A percentile compares a stretch with the other conserved stretches of the same genome.
Evolutionary conservation across 2,113 vertebrate species (phyloP).

Genomic region (Eulemur rufifrons): DNA sequence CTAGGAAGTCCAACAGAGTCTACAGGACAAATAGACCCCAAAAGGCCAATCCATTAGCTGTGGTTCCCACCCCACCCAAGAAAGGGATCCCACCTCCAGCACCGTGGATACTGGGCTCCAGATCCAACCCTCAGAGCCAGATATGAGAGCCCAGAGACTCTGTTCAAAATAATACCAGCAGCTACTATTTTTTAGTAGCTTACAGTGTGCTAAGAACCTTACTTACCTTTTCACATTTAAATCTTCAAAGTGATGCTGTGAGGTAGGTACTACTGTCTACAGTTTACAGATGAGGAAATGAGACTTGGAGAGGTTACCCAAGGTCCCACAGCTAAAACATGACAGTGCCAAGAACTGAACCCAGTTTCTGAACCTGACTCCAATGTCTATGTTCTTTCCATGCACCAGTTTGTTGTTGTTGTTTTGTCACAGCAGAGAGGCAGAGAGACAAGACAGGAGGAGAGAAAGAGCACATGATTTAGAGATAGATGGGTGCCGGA

Average conservation of each 20-base stretch:
- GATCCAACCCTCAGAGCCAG: neutral
- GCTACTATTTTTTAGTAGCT: constrained; percentile 8
- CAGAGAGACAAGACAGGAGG: neutral
- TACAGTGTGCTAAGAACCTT: neutral
- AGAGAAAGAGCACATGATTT: neutral
- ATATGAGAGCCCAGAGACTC: neutral
- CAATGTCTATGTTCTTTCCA: constrained; percentile 34
- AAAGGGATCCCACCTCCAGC: neutral
- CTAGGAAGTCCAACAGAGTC: neutral
- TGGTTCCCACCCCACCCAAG: neutral
- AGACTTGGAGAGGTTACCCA: constrained; percentile 11
- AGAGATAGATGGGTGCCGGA: neutral
- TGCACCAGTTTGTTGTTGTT: neutral
- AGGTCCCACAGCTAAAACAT: neutral
- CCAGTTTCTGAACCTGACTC: neutral
- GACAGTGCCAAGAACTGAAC: neutral
- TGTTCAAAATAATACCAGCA: neutral
- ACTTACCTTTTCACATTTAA: neutral
- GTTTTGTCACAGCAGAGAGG: constrained; percentile 20
- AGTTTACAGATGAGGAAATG: constrained; percentile 28
- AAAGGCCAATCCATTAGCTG: neutral
- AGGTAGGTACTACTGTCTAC: neutral
- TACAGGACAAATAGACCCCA: neutral
- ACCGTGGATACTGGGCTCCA: neutral
- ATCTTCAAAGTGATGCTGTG: neutral